Evolutionary conservation across 1,140 invertebrate genomes (phyloP), one percentile per base, ranked within the genome.

Genomic region (Eupeodes corollae): DNA sequence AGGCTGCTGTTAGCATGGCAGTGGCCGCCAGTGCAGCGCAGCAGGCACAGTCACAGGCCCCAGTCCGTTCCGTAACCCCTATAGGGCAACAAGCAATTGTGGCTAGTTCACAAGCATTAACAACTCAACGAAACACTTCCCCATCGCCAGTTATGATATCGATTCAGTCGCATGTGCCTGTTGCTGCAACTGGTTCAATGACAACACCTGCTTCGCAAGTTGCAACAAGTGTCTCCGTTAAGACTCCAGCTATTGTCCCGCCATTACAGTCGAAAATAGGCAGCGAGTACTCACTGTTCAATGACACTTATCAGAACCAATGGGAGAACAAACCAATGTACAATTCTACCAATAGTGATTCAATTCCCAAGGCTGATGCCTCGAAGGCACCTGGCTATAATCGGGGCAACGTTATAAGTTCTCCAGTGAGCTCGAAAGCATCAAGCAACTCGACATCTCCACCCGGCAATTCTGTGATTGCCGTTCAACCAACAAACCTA

Each of bases 371-470:
- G 59, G 82, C 82, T 3, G 86, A 88, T 68, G 81, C 81, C 9
- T 79, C 84, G 0, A 88, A 88, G 68, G 86, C 87, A 18, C 86
- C 86, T 1, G 86, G 86, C 11, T 90, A 88, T 61, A 75, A 84
- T 57, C 77, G 79, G 30, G 79, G 79, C 42, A 76, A 73, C 37
- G 73, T 78, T 10, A 75, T 84, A 48, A 83, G 81, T 57, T 86
- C 84, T 0, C 82, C 84, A 0, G 80, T 84, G 9, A 80, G 79
- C 35, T 78, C 75, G 3, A 80, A 81, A 52, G 72, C 78, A 6
- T 75, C 75, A 15, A 74, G 67, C 47, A 75, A 68, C 53, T 74
- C 72, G 38, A 72, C 70, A 42, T 73, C 71, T 45, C 74, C 70
- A 45, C 73, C 70, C 13, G 72, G 52, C 30, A 63, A 51, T 51